A percentile compares a stretch with the other conserved stretches of the same genome.
phyloP scores from a whole-genome alignment of 2,797 vertebrate genomes.

The Lateolabrax maculatus region DNA sequence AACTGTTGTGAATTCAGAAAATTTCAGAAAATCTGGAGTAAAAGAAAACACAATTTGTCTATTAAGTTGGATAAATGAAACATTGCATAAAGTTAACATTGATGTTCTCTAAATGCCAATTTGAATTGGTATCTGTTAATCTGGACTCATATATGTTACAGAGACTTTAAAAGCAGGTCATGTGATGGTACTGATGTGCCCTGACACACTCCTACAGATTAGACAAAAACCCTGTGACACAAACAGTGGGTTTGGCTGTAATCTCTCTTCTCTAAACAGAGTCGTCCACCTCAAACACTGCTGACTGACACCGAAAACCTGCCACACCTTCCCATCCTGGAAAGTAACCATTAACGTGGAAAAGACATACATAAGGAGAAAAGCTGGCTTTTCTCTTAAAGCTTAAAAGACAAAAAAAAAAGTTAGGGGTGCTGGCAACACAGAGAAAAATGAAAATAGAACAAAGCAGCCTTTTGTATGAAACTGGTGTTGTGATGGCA shows the following conservation, averaged over 20 bases:
- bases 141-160: no score
- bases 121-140: no score
- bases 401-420: conserved; percentile 38
- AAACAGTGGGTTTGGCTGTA: conserved; percentile 55
- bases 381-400: conserved; percentile 41
- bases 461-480: conserved; percentile 60
- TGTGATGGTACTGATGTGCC: conserved; percentile 37
- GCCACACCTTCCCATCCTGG: conserved; percentile 34
- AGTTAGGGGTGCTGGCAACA: conserved; percentile 19
- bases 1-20: background rate
- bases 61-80: background rate
- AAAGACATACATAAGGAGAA: conserved; percentile 3
- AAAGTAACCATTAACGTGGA: conserved; percentile 26
- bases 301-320: conserved; percentile 51
- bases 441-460: conserved; percentile 34
- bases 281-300: conserved; percentile 36
- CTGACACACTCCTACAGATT: conserved; percentile 52
- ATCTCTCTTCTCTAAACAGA: conserved; percentile 57
- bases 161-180: conserved; percentile 24
- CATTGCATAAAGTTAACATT: background rate
- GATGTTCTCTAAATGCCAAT: background rate
- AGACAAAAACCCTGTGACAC: conserved; percentile 55
- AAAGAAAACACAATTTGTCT: background rate
- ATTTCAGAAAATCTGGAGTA: background rate
- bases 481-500: conserved; percentile 39